Percentiles rank a stretch among this genome's conserved stretches.
Conservation (phyloP, 1,140 invertebrate genomes). For the Drosophila rufa region DNA sequence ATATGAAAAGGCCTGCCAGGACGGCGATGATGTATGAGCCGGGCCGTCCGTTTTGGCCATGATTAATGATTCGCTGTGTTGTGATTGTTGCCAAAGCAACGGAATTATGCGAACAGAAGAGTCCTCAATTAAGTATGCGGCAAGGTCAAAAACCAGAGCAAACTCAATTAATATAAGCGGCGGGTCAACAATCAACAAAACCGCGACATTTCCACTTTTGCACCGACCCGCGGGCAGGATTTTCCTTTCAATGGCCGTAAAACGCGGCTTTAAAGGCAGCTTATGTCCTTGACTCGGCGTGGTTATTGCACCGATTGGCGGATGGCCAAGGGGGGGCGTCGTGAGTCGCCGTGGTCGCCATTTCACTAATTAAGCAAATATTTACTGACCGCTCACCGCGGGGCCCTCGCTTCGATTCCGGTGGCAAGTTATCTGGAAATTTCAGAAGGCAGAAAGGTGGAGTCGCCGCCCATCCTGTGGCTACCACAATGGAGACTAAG, state of each 20-base stretch:
- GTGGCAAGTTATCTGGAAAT: conserved; percentile 74
- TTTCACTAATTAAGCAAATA: conserved; percentile 84
- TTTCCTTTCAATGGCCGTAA: conserved; percentile 51
- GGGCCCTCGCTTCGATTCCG: not conserved
- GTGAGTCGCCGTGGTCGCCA: conserved; percentile 39
- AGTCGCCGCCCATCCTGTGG: conserved; percentile 13
- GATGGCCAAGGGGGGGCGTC: not conserved
- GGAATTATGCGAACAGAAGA: conserved; percentile 10
- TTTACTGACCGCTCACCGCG: conserved; percentile 49
- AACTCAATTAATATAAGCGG: conserved; percentile 81
- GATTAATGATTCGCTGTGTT: conserved; percentile 53
- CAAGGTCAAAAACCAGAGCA: conserved; percentile 76
- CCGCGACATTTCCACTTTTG: conserved; percentile 19
- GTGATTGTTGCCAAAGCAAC: conserved; percentile 50
- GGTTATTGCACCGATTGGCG: conserved; percentile 14
- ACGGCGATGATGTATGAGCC: conserved; percentile 62
- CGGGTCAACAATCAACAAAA: conserved; percentile 66
- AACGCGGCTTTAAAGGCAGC: conserved; percentile 62
- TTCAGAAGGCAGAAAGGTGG: conserved; percentile 32
- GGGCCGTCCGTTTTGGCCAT: conserved; percentile 16
- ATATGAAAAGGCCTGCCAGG: conserved; percentile 57
- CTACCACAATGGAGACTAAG: conserved; percentile 76
- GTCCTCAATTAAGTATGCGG: conserved; percentile 57
- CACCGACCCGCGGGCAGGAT: conserved; percentile 11
- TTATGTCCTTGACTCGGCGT: conserved; percentile 63